Base-by-base conservation (phyloP, 2,888 invertebrate species). In the Andrena trimmerana region DNA sequence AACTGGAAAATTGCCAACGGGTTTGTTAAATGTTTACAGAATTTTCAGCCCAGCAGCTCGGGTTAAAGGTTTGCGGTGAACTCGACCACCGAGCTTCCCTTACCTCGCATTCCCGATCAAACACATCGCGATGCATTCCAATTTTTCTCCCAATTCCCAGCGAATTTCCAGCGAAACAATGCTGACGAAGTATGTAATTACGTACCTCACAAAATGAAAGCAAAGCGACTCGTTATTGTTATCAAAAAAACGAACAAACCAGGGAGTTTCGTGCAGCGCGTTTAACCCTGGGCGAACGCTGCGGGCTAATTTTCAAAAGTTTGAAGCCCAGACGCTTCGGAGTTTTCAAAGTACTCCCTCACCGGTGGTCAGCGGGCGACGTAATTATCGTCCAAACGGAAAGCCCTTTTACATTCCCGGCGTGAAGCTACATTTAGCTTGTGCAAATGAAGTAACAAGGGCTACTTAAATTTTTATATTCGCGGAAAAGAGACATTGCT, bases 1-100 rank as follows among this genome's bases (percentile, higher is more conserved):
- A 57, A 65, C 57, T 81, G 79, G 79, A 68, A 42, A 13, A 50
- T 8, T 67, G 81, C 81, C 81, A 79, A 20, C 36, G 24, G 63
- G 8, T 72, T 72, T 24, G 72, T 65, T 79, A 68, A 79, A 81
- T 60, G 63, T 63, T 79, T 68, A 65, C 63, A n/a, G 57, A 59
- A 69, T 65, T 31, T 50, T 74, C 50, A 59, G 5, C 10, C n/a
- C 6, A 29, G 2, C 2, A 29, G 31, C 33, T 6, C 57, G 20
- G 24, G 20, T 16, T 57, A 8, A 36, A 65, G 68, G 24, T 68
- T 74, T 2, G n/a, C 33, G 31, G 24, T 16, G 54, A 50, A 33
- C 54, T 62, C n/a, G 16, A 42, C 24, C 31, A 36, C 57, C 50
- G 63, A 42, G 20, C 20, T 8, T 20, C 20, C 20, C 20, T 54